A percentile compares a stretch with the other conserved stretches of the same genome.
Conservation (phyloP, 2,888 invertebrate genomes). For the Eupsilia transversa region DNA sequence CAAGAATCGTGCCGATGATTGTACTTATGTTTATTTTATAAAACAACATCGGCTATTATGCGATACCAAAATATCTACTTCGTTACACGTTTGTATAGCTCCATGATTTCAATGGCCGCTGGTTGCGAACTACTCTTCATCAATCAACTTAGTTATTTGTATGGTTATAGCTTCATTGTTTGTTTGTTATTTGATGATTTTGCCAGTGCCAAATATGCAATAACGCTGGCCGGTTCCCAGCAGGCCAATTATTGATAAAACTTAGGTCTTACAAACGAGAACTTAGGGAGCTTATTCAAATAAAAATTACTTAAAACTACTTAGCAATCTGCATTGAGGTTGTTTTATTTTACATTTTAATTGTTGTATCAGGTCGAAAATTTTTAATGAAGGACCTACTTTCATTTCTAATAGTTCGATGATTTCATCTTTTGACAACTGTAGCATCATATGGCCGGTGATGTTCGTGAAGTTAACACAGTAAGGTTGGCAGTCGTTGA, state of each 20-base stretch:
- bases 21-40: too few relatives aligned
- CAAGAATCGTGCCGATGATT: too few relatives aligned
- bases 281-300: conserved; percentile 50
- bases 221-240: not conserved
- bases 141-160: not conserved
- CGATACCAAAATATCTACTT: conserved; percentile 63
- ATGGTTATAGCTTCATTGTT: not conserved
- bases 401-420: conserved; percentile 97
- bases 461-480: conserved; percentile 93
- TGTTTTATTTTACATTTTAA: conserved; percentile 96
- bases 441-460: conserved; percentile 95
- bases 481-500: conserved; percentile 95
- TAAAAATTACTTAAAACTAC: conserved; percentile 71
- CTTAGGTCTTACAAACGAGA: conserved; percentile 18
- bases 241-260: not conserved
- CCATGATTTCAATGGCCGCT: not conserved
- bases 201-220: not conserved
- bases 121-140: not conserved
- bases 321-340: conserved; percentile 91
- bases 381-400: conserved; percentile 98
- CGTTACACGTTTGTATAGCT: conserved; percentile 53
- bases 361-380: conserved; percentile 97
- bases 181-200: not conserved
- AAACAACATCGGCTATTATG: conserved; percentile 57
- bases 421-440: conserved; percentile 96